Evolutionary conservation across 2,888 invertebrate species (phyloP), one percentile per base, ranked within the genome.

Genomic region (Lithophane leautieri): DNA sequence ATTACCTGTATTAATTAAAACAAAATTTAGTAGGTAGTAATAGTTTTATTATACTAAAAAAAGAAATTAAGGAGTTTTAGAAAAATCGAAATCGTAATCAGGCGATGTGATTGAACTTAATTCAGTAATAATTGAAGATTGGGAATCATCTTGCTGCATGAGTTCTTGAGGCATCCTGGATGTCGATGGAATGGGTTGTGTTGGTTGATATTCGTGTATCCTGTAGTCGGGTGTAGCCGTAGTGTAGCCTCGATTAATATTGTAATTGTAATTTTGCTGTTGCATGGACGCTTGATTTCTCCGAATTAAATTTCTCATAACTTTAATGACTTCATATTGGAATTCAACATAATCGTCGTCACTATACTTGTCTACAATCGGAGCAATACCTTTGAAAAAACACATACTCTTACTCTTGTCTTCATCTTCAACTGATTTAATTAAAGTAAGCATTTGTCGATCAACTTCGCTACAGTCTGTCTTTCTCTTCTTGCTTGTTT

Each of bases 331-430:
- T 82, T 86, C 82, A 84, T 82, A 86, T 77, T 88, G 85, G 25
- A 87, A 88, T 84, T 87, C 86, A n/a, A 87, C 73, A 81, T 79
- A 79, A 82, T 88, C 84, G 65, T 84, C 85, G 58, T 88, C 87
- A 83, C 76, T 87, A 34, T 34, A 34, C 34, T 83, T 83, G 75
- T 88, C 86, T 73, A 89, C 80, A 81, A 75, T 87, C 56, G 83
- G 83, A 81, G 86, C 87, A 70, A 73, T 77, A 65, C 77, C 60
- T 60, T 61, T 74, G 73, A 78, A 78, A 78, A 74, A 74, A 62
- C 61, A n/a, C n/a, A n/a, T n/a, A 74, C 54, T 74, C 54, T 56
- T 78, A 78, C 65, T 70, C 44, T 70, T 74, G 56, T 78, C 73
- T 69, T 75, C 77, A 77, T 73, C 73, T 52, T 77, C 77, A 69